phyloP scores from a whole-genome alignment of 1,140 invertebrate species.

The Medauroidea extradentata region DNA sequence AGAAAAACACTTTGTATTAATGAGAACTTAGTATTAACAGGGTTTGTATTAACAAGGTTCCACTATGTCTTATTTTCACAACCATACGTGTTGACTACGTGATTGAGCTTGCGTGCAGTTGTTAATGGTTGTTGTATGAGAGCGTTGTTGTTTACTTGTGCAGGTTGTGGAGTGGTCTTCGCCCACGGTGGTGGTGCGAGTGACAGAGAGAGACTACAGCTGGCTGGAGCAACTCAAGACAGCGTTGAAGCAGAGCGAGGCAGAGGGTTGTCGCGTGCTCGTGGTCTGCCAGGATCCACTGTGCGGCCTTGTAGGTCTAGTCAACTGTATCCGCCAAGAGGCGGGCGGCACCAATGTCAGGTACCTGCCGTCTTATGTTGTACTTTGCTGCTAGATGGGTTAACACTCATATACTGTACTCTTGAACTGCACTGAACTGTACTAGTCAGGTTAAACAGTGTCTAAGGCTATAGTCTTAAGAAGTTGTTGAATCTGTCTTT shows the following conservation, averaged over 20 bases:
- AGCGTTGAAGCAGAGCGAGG: constrained; percentile 55
- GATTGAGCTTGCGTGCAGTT: too few relatives aligned
- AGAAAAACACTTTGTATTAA: too few relatives aligned
- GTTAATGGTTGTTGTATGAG: too few relatives aligned
- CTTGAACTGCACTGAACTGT: not conserved
- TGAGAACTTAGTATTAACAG: too few relatives aligned
- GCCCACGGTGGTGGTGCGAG: constrained; percentile 50
- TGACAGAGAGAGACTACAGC: constrained; percentile 62
- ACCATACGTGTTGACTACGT: too few relatives aligned
- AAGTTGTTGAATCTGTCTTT: too few relatives aligned
- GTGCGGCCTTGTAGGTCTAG: constrained; percentile 79
- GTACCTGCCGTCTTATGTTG: too few relatives aligned
- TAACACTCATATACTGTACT: not conserved
- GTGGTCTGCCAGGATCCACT: constrained; percentile 59
- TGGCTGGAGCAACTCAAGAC: constrained; percentile 83
- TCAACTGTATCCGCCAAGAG: constrained; percentile 84
- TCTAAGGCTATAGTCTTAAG: too few relatives aligned
- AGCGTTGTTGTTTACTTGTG: not conserved
- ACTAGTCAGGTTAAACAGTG: too few relatives aligned
- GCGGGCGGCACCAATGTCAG: constrained; percentile 70
- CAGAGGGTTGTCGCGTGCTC: constrained; percentile 58
- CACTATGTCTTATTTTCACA: too few relatives aligned
- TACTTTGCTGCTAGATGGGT: too few relatives aligned
- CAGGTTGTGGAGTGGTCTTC: constrained; percentile 1
- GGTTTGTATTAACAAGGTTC: too few relatives aligned